Conservation (phyloP, 1,140 invertebrate genomes). For the Gonatopus flavifemur region DNA sequence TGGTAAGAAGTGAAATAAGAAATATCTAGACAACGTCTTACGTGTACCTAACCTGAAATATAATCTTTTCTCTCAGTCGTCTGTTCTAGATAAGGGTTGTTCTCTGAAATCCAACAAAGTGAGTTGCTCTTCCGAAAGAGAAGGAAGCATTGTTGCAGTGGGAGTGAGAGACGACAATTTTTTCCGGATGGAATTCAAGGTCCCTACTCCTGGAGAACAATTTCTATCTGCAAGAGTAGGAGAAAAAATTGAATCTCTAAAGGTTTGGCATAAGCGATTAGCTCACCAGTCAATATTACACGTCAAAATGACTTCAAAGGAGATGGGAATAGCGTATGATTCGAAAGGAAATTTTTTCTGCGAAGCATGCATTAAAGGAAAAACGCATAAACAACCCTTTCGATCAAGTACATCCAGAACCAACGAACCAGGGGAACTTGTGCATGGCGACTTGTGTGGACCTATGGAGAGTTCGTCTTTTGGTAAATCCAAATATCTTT, state of each 20-base stretch:
- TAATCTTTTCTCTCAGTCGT: constrained; percentile 50
- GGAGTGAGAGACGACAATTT: constrained; percentile 7
- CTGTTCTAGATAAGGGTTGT: constrained; percentile 33
- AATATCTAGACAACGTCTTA: constrained; percentile 37
- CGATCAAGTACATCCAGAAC: constrained; percentile 22
- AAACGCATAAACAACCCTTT: constrained; percentile 42
- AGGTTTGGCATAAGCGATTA: constrained; percentile 44
- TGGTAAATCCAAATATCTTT: constrained; percentile 38
- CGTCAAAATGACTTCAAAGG: constrained; percentile 33
- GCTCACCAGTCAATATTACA: constrained; percentile 44
- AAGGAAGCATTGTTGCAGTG: neutral
- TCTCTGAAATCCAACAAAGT: neutral
- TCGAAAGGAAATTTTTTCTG: constrained; percentile 21
- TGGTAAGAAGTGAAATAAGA: constrained; percentile 8
- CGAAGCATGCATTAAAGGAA: constrained; percentile 44
- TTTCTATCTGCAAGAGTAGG: neutral
- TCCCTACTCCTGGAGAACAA: neutral
- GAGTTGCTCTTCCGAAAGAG: neutral
- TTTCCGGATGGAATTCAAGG: constrained; percentile 16
- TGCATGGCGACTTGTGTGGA: constrained; percentile 53
- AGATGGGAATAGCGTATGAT: constrained; percentile 27
- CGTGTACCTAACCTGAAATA: constrained; percentile 40
- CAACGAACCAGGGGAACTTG: constrained; percentile 37
- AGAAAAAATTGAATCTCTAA: constrained; percentile 3
- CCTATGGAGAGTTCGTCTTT: constrained; percentile 45